phyloP scores from a whole-genome alignment of 2,797 vertebrate genomes.

The Luscinia luscinia region DNA sequence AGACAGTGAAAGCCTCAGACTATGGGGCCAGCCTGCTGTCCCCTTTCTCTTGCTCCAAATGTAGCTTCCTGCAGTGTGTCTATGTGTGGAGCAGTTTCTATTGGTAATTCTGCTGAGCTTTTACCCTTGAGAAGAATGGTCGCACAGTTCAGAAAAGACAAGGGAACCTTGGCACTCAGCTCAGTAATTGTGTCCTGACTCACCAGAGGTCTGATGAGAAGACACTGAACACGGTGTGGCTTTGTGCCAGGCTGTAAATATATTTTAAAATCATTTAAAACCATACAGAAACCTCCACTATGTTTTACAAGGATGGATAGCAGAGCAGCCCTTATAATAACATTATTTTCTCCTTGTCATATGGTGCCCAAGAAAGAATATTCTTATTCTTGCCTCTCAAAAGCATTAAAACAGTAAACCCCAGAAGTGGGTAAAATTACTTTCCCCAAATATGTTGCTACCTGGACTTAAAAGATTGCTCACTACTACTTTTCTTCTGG shows the following conservation, averaged over 20 bases:
- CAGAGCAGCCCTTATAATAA: not conserved
- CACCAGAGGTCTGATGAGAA: not conserved
- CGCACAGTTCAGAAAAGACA: slow-evolving; percentile 3
- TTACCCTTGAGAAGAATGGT: not conserved
- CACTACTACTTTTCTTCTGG: not conserved
- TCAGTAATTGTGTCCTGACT: slow-evolving; percentile 6
- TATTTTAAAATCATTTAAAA: not conserved
- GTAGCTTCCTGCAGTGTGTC: not conserved
- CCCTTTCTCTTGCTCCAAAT: not conserved
- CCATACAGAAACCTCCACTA: not conserved
- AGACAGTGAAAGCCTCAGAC: not conserved
- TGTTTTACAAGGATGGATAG: not conserved
- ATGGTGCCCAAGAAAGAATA: not conserved
- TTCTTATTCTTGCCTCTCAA: not conserved
- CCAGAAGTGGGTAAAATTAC: not conserved
- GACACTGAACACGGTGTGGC: not conserved
- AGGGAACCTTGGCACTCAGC: not conserved
- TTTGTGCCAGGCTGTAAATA: slow-evolving; percentile 21
- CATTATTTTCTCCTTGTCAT: not conserved
- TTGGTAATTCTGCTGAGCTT: not conserved
- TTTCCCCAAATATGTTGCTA: not conserved
- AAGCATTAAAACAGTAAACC: not conserved
- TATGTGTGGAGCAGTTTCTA: not conserved
- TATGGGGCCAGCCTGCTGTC: not conserved
- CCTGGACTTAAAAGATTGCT: slow-evolving; percentile 23